Evolutionary conservation across 2,797 vertebrate species (phyloP).

Genomic region (Hoplostethus mediterraneus): DNA sequence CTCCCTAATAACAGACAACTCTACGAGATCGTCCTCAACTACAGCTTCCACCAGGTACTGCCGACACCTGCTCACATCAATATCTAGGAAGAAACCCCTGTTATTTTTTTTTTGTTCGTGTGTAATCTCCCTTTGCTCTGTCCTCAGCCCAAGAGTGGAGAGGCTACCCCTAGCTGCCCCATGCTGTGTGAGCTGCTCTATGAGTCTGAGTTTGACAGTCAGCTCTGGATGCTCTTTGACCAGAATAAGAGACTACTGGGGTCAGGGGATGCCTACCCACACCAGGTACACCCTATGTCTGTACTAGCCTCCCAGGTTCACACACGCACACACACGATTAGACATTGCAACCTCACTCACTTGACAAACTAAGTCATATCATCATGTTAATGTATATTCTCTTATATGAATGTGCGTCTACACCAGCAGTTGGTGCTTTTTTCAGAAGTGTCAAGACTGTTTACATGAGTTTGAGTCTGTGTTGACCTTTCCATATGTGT

Average conservation of each 20-base stretch:
- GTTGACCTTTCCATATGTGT: neutral
- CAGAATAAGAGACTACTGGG: slow-evolving; percentile 98
- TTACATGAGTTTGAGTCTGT: neutral
- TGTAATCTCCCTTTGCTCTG: slow-evolving; percentile 3
- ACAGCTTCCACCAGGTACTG: slow-evolving; percentile 95
- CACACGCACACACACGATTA: too few species aligned
- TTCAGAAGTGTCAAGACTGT: neutral
- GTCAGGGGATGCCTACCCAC: slow-evolving; percentile 97
- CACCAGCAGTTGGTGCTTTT: neutral
- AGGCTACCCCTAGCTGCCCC: slow-evolving; percentile 97
- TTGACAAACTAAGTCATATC: neutral
- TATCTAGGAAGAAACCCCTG: fast-evolving
- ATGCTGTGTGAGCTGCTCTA: slow-evolving; percentile 96
- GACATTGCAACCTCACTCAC: neutral
- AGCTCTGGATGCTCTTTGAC: slow-evolving; percentile 98
- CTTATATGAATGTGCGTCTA: neutral
- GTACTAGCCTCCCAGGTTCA: neutral
- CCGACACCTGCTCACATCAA: too few species aligned
- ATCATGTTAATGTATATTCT: too few species aligned
- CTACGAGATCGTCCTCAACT: slow-evolving; percentile 95
- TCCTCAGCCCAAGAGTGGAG: slow-evolving; percentile 94
- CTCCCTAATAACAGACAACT: slow-evolving; percentile 96
- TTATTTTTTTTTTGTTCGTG: fast-evolving
- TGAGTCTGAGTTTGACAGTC: slow-evolving; percentile 98
- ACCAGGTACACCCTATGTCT: slow-evolving; percentile 85